Percentiles rank a stretch among this genome's conserved stretches.
Conservation (phyloP, 2,797 vertebrate species). For the Rhadinocentrus ornatus region DNA sequence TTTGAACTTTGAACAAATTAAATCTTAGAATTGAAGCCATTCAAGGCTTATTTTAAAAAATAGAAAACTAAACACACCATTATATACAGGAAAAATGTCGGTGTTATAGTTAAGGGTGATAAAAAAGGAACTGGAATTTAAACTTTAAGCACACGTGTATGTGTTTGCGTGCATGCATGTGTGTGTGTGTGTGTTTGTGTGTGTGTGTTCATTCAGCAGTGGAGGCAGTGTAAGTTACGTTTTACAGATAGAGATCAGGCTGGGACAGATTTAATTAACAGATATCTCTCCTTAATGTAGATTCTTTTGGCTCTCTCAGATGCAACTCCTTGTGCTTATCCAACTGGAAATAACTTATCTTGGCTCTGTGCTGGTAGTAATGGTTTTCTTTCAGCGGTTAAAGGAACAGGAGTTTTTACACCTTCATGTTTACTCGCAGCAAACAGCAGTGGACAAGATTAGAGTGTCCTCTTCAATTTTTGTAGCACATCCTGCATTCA, state of each 20-base stretch:
- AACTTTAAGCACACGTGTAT: slow-evolving; percentile 50
- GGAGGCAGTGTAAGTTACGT: slow-evolving; percentile 76
- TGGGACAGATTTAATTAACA: slow-evolving; percentile 86
- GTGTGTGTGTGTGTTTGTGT: slow-evolving; percentile 39
- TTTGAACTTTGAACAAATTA: neutral
- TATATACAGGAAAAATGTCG: neutral
- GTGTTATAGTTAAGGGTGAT: slow-evolving; percentile 29
- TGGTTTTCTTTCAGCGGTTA: slow-evolving; percentile 74
- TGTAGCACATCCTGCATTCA: slow-evolving; percentile 43
- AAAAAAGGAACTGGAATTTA: slow-evolving; percentile 47
- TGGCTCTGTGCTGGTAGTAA: slow-evolving; percentile 70
- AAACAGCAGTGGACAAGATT: slow-evolving; percentile 67
- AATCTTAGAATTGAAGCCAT: slow-evolving; percentile 14
- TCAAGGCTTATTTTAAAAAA: slow-evolving; percentile 1
- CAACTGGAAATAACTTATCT: slow-evolving; percentile 82
- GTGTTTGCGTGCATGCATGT: slow-evolving; percentile 35
- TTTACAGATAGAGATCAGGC: slow-evolving; percentile 81
- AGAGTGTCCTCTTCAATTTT: slow-evolving; percentile 61
- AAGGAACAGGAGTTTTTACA: slow-evolving; percentile 64
- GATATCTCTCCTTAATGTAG: slow-evolving; percentile 84
- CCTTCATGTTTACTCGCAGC: slow-evolving; percentile 69
- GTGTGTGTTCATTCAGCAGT: slow-evolving; percentile 54
- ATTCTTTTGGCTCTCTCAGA: slow-evolving; percentile 79
- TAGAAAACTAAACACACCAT: slow-evolving; percentile 14
- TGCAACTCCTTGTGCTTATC: slow-evolving; percentile 78